Evolutionary conservation across 2,113 vertebrate species (phyloP).

Genomic region (Prochilodus magdalenae): DNA sequence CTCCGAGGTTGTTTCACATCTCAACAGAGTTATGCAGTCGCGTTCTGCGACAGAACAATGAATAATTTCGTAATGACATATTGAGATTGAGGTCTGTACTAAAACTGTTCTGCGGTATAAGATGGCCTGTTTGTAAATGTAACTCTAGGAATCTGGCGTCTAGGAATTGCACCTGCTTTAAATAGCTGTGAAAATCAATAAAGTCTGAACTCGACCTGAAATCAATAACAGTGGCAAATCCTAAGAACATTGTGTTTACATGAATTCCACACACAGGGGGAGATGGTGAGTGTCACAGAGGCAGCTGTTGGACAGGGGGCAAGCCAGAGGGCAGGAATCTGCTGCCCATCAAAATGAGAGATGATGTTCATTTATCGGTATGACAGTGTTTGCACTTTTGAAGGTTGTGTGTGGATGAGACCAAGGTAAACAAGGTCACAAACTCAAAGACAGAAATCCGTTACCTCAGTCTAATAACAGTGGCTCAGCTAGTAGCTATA

Average conservation of each 20-base stretch:
- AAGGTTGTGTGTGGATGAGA: background rate
- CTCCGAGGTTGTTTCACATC: too few species aligned
- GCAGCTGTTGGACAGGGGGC: conserved; percentile 47
- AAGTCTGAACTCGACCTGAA: conserved; percentile 26
- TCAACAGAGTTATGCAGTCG: too few species aligned
- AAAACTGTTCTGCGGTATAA: too few species aligned
- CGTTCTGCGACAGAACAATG: too few species aligned
- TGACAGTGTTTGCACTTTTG: background rate
- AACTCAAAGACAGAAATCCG: too few species aligned
- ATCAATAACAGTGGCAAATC: conserved; percentile 47
- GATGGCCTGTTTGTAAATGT: background rate
- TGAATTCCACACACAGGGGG: conserved; percentile 24
- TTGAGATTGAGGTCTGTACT: too few species aligned
- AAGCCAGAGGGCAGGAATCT: conserved; percentile 11
- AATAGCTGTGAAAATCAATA: conserved; percentile 24
- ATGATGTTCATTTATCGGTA: conserved; percentile 4
- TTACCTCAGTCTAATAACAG: too few species aligned
- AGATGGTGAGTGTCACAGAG: conserved; percentile 24
- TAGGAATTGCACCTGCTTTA: conserved; percentile 18
- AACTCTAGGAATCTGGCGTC: background rate
- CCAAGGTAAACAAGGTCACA: background rate
- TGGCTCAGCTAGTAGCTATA: background rate
- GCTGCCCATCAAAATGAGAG: background rate
- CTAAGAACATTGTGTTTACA: conserved; percentile 29
- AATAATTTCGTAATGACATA: too few species aligned